Percentiles rank a stretch among this genome's conserved stretches.
Conservation (phyloP, 1,140 invertebrate genomes). For the Panagrolaimus sp. region DNA sequence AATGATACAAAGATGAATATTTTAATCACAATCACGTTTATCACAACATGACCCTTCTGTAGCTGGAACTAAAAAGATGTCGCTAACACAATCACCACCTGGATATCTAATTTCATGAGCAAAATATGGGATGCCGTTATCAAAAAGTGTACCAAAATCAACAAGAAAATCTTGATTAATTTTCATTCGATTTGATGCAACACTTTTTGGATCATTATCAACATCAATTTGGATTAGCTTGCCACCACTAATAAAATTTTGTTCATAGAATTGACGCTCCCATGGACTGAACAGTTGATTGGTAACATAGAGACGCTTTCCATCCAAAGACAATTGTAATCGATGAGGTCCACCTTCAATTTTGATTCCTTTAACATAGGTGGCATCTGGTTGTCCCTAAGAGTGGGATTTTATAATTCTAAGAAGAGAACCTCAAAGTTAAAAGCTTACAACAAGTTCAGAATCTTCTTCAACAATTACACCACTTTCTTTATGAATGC, state of each 20-base stretch:
- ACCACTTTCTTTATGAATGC: slow-evolving; percentile 68
- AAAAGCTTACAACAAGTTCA: slow-evolving; percentile 65
- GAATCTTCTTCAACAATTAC: slow-evolving; percentile 72
- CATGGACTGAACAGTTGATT: slow-evolving; percentile 81
- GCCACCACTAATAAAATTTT: slow-evolving; percentile 72
- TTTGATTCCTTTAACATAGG: slow-evolving; percentile 71
- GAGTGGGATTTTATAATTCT: slow-evolving; percentile 20
- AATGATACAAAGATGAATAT: no score
- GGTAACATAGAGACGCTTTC: slow-evolving; percentile 83
- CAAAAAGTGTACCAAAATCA: slow-evolving; percentile 77
- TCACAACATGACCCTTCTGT: no score
- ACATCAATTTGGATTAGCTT: slow-evolving; percentile 77
- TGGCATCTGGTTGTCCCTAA: slow-evolving; percentile 67
- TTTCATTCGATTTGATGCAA: slow-evolving; percentile 74
- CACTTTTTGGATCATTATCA: slow-evolving; percentile 63
- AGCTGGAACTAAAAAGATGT: slow-evolving; percentile 67
- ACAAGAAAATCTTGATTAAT: slow-evolving; percentile 81
- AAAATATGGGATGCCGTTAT: slow-evolving; percentile 72
- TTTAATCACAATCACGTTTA: no score
- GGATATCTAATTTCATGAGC: slow-evolving; percentile 87
- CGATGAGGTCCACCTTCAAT: slow-evolving; percentile 84
- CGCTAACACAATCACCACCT: slow-evolving; percentile 90
- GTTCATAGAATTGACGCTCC: slow-evolving; percentile 88
- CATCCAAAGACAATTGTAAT: slow-evolving; percentile 89
- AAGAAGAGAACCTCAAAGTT: no score